A percentile compares a stretch with the other conserved stretches of the same genome.
Evolutionary conservation across 2,113 vertebrate species (phyloP).

Genomic region (Myiozetetes cayanensis): DNA sequence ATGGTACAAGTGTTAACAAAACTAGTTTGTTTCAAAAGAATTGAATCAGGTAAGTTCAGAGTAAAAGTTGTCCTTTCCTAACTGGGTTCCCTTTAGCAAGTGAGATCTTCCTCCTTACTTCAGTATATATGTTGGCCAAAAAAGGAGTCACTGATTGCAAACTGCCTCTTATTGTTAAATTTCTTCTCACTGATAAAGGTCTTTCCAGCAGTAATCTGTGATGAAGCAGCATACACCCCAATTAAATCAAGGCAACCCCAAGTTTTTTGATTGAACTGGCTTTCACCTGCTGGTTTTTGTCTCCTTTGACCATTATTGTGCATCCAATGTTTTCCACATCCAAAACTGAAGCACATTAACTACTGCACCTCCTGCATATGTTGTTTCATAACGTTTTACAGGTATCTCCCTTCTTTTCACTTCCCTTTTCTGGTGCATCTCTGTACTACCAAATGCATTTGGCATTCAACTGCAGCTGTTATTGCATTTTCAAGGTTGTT

Average conservation of each 20-base stretch:
- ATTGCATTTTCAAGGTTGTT: conserved; percentile 12
- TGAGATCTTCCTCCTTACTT: background rate
- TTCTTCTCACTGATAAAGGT: background rate
- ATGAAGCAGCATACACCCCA: background rate
- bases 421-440: background rate
- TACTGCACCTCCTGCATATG: background rate
- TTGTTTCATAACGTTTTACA: background rate
- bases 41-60: background rate
- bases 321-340: background rate
- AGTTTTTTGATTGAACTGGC: background rate
- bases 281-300: background rate
- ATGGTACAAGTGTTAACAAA: background rate
- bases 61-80: background rate
- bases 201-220: background rate
- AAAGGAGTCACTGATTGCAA: background rate
- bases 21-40: background rate
- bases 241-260: background rate
- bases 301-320: background rate
- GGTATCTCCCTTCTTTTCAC: background rate
- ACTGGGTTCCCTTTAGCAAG: background rate
- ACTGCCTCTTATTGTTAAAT: background rate
- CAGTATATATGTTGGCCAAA: background rate
- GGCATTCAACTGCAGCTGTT: background rate
- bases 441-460: background rate
- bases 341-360: background rate